Conservation (phyloP, 30 jellyfish, hydroid and myxozoan species). For the Kudoa iwatai region DNA sequence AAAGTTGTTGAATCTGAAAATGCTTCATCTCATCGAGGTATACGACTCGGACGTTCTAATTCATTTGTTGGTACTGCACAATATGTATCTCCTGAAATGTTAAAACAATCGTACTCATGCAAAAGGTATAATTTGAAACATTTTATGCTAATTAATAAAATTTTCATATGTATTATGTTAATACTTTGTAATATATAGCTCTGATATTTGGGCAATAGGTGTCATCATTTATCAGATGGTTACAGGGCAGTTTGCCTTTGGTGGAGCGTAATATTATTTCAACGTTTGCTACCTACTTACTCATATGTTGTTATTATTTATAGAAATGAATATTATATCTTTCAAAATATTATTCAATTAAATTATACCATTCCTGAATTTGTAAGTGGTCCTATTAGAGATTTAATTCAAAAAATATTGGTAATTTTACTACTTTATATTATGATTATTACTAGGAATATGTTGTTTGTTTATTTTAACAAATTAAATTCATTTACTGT, state of each 20-base stretch:
- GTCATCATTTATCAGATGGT: slow-evolving; percentile 36
- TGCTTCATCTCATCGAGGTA: slow-evolving; percentile 5
- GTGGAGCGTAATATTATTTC: slow-evolving; percentile 14
- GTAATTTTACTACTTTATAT: not conserved
- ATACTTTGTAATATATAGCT: slow-evolving; percentile 6
- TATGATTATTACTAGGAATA: not conserved
- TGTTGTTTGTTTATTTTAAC: not conserved
- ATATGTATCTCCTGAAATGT: slow-evolving; percentile 75
- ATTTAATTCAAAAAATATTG: slow-evolving; percentile 12
- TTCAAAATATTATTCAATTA: slow-evolving; percentile 38
- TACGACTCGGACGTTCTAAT: slow-evolving; percentile 13
- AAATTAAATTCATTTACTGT: not conserved
- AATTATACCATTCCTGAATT: slow-evolving; percentile 56
- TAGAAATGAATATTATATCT: slow-evolving; percentile 70
- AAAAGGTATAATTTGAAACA: slow-evolving; percentile 16
- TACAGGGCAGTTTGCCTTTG: slow-evolving; percentile 64
- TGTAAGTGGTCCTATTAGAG: slow-evolving; percentile 27
- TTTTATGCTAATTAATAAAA: not conserved
- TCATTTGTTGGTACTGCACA: slow-evolving; percentile 98
- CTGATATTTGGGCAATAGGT: slow-evolving; percentile 94
- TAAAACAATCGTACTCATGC: slow-evolving; percentile 17
- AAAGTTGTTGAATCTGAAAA: slow-evolving; percentile 1
- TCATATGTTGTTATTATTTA: not conserved
- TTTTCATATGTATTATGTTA: not conserved
- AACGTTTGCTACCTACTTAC: not conserved